phyloP scores from a whole-genome alignment of 2,888 invertebrate species.

The Adineta ricciae region DNA sequence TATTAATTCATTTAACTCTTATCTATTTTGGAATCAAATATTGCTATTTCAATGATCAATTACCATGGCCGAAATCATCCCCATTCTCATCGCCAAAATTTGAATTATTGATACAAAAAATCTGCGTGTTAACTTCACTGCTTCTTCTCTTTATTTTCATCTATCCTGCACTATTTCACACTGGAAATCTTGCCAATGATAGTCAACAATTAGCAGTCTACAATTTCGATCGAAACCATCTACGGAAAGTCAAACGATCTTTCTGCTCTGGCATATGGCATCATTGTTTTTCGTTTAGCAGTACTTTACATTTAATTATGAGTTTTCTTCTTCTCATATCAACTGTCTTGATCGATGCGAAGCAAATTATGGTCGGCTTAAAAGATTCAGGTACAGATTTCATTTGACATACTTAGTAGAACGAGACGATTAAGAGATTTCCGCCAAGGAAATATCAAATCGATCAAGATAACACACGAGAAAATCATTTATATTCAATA shows the following conservation, averaged over 20 bases:
- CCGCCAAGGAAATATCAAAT: too few relatives aligned
- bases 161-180: not conserved
- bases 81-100: not conserved
- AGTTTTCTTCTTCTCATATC: not conserved
- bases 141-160: not conserved
- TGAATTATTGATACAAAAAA: constrained; percentile 21
- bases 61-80: not conserved
- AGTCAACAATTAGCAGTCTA: not conserved
- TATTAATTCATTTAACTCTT: not conserved
- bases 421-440: too few relatives aligned
- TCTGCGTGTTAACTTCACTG: not conserved
- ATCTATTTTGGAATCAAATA: not conserved
- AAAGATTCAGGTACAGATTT: not conserved
- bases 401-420: too few relatives aligned
- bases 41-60: not conserved
- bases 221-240: not conserved
- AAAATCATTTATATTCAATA: not conserved
- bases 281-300: constrained; percentile 3
- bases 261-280: not conserved
- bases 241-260: not conserved
- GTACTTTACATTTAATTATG: constrained; percentile 8
- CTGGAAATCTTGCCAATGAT: not conserved
- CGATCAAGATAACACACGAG: too few relatives aligned
- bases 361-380: constrained; percentile 5
- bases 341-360: not conserved